Evolutionary conservation across 1,140 invertebrate species (phyloP).

Genomic region (Lordiphosa collinella): DNA sequence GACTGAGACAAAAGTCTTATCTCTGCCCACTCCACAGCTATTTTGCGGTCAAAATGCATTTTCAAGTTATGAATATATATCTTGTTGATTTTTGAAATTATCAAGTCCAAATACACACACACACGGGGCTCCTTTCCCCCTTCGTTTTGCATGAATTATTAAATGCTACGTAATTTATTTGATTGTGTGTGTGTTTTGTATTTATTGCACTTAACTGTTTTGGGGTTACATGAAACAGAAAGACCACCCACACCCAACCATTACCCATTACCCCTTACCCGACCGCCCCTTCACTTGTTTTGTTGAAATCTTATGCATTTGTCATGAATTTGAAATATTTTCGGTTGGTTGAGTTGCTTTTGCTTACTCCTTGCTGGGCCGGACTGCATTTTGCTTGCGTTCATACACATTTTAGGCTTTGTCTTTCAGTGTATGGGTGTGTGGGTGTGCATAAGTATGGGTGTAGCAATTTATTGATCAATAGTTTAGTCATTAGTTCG

Average conservation of each 20-base stretch:
- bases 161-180: slow-evolving; percentile 77
- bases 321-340: slow-evolving; percentile 77
- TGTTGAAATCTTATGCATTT: slow-evolving; percentile 77
- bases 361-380: slow-evolving; percentile 9
- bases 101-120: slow-evolving; percentile 59
- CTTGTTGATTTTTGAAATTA: slow-evolving; percentile 78
- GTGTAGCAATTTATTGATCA: slow-evolving; percentile 67
- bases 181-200: slow-evolving; percentile 59
- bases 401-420: slow-evolving; percentile 16
- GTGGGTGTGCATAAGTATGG: slow-evolving; percentile 24
- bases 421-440: slow-evolving; percentile 1
- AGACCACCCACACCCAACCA: background rate
- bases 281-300: slow-evolving; percentile 14
- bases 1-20: slow-evolving; percentile 41
- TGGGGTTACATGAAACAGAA: slow-evolving; percentile 53
- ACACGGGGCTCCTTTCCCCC: slow-evolving; percentile 22
- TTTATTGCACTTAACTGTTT: slow-evolving; percentile 76
- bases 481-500: slow-evolving; percentile 67
- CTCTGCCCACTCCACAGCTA: slow-evolving; percentile 15
- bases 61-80: slow-evolving; percentile 69
- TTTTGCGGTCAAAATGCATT: slow-evolving; percentile 71
- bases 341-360: slow-evolving; percentile 50
- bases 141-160: slow-evolving; percentile 75
- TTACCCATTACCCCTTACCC: background rate
- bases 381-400: slow-evolving; percentile 32